Evolutionary conservation across 2,888 invertebrate genomes (phyloP).

Genomic region (Scaptomyza parva): DNA sequence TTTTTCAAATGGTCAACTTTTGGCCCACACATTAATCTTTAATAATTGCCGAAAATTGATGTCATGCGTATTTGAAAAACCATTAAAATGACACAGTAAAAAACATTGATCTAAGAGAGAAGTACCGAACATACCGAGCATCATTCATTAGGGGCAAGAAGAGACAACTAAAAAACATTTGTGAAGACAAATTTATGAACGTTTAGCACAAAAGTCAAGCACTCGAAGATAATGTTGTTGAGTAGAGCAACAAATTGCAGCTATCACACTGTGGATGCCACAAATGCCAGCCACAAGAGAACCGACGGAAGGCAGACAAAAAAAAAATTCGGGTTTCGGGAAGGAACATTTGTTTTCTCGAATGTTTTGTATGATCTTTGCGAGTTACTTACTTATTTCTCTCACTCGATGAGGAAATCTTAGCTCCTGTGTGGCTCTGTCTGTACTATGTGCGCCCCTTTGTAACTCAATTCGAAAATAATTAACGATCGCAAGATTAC

Average conservation of each 20-base stretch:
- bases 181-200: constrained; percentile 82
- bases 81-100: constrained; percentile 64
- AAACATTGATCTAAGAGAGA: constrained; percentile 49
- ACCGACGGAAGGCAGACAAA: constrained; percentile 11
- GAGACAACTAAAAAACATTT: constrained; percentile 60
- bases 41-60: constrained; percentile 78
- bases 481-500: constrained; percentile 84
- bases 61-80: constrained; percentile 76
- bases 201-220: constrained; percentile 81
- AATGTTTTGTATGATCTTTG: constrained; percentile 66
- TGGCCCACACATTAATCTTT: constrained; percentile 75
- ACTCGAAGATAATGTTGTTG: constrained; percentile 74
- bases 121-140: constrained; percentile 8
- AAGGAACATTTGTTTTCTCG: constrained; percentile 68
- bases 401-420: constrained; percentile 9
- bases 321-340: constrained; percentile 19
- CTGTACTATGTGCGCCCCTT: constrained; percentile 31
- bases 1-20: constrained; percentile 54
- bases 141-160: constrained; percentile 48
- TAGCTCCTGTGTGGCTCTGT: constrained; percentile 68
- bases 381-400: constrained; percentile 22
- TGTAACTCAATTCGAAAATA: constrained; percentile 83
- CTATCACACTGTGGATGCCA: constrained; percentile 75
- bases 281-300: constrained; percentile 42
- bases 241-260: constrained; percentile 80